Evolutionary conservation across 2,888 invertebrate species (phyloP).

Genomic region (Andrena fulva): DNA sequence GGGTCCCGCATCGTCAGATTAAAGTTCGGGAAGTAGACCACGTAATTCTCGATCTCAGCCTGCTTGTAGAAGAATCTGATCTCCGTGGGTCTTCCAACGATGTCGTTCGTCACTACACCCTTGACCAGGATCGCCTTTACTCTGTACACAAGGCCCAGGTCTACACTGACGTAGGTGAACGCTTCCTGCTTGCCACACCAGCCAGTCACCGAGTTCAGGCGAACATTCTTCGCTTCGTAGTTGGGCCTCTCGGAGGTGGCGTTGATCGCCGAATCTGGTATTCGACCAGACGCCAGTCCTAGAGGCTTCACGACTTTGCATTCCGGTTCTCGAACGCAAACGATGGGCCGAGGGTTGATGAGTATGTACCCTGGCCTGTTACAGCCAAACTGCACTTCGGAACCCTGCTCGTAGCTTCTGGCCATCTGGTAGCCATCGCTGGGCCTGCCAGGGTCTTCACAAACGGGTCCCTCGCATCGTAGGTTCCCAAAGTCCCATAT

Average conservation of each 20-base stretch:
- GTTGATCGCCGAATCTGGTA: slow-evolving; percentile 97
- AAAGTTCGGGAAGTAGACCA: slow-evolving; percentile 98
- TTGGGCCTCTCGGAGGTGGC: slow-evolving; percentile 97
- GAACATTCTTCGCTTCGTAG: slow-evolving; percentile 95
- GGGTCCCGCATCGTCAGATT: slow-evolving; percentile 97
- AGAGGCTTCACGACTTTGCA: slow-evolving; percentile 96
- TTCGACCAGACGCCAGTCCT: slow-evolving; percentile 95
- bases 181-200: slow-evolving; percentile 99
- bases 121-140: slow-evolving; percentile 97
- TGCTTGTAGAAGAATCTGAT: slow-evolving; percentile 99
- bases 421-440: slow-evolving; percentile 95
- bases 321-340: slow-evolving; percentile 96
- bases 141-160: slow-evolving; percentile 96
- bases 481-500: slow-evolving; percentile 99
- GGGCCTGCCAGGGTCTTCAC: slow-evolving; percentile 97
- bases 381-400: slow-evolving; percentile 96
- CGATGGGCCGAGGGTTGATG: slow-evolving; percentile 95
- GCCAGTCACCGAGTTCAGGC: slow-evolving; percentile 96
- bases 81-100: slow-evolving; percentile 97
- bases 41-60: slow-evolving; percentile 96
- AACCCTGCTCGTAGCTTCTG: slow-evolving; percentile 94
- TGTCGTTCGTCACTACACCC: slow-evolving; percentile 97
- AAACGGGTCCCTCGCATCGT: slow-evolving; percentile 98
- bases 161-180: slow-evolving; percentile 97
- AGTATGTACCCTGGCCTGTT: slow-evolving; percentile 96